phyloP scores from a whole-genome alignment of 2,888 invertebrate genomes.

The Heliconius hortense region DNA sequence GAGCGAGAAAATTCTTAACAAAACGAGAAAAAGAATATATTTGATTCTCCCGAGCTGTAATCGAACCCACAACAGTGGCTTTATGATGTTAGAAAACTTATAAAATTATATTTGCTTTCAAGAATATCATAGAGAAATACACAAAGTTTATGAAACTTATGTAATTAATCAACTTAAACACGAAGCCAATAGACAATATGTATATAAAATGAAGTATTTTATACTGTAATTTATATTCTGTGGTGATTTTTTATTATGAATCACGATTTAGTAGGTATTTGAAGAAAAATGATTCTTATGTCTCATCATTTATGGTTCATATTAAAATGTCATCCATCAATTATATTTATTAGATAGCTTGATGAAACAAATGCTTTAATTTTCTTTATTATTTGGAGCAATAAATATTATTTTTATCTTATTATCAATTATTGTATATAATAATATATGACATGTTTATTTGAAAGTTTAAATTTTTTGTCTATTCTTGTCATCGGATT shows the following conservation, averaged over 20 bases:
- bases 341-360: conserved; percentile 6
- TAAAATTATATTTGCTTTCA: neutral
- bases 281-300: neutral
- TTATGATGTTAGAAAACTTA: neutral
- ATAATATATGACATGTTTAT: neutral
- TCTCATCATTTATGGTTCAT: neutral
- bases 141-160: conserved; percentile 48
- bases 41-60: neutral
- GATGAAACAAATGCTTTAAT: conserved; percentile 14
- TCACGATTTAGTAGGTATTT: neutral
- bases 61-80: neutral
- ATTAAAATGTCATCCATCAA: conserved; percentile 1
- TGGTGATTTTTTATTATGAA: neutral
- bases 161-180: conserved; percentile 31
- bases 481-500: neutral
- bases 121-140: conserved; percentile 26
- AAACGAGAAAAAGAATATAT: neutral
- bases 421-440: neutral
- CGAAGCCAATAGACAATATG: conserved; percentile 18
- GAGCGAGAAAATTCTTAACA: neutral
- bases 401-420: conserved; percentile 1
- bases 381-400: conserved; percentile 7
- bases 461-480: neutral
- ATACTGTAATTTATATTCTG: conserved; percentile 9
- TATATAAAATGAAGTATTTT: conserved; percentile 31